Evolutionary conservation across 2,797 vertebrate species (phyloP).

Genomic region (Alcedo atthis): DNA sequence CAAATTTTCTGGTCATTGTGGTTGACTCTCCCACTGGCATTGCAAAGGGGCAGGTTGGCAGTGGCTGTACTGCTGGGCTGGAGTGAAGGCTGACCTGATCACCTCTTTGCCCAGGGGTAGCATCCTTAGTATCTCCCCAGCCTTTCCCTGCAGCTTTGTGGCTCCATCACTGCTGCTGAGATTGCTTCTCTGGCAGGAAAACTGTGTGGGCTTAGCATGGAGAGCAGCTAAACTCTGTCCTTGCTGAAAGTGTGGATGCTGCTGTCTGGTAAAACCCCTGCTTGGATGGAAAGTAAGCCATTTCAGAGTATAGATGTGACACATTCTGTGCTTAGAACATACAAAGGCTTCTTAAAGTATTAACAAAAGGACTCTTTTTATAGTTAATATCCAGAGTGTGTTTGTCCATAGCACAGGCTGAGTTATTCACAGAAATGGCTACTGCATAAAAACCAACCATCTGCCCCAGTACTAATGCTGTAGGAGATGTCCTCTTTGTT

Average conservation of each 20-base stretch:
- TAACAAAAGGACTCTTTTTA: background rate
- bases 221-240: background rate
- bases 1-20: background rate
- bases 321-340: background rate
- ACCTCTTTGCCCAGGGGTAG: background rate
- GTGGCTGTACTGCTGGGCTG: background rate
- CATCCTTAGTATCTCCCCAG: background rate
- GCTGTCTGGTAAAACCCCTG: background rate
- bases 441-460: background rate
- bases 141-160: background rate
- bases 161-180: background rate
- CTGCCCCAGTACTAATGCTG: background rate
- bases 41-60: background rate
- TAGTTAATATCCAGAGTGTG: background rate
- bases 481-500: background rate
- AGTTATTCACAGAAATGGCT: background rate
- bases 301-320: background rate
- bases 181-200: background rate
- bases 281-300: background rate
- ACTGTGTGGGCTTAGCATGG: background rate
- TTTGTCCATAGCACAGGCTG: background rate
- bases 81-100: background rate
- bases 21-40: accelerated
- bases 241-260: background rate
- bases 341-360: background rate